Base-by-base conservation (phyloP, 2,113 vertebrate species). In the Vulpes lagopus region DNA sequence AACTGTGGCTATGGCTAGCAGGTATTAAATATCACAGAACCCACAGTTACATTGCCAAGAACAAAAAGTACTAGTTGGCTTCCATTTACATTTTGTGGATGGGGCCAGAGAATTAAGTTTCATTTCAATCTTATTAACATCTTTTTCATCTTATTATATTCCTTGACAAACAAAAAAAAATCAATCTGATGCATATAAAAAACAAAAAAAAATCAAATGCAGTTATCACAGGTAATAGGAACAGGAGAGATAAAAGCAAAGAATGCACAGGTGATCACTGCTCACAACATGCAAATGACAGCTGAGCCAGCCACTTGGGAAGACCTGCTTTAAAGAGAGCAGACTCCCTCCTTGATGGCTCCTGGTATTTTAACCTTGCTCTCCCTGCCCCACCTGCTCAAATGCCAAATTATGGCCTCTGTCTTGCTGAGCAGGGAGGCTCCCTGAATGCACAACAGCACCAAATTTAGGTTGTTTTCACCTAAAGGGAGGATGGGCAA, bases 61-160 rank as follows among this genome's bases (percentile, higher is more conserved):
- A 97, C 59, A 95, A 49, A 23, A 76, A 94, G 59, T 53, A n/a
- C 62, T 32, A 20, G 27, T 0, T 55, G 55, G 69, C 96, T 73
- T 9, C 38, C 32, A 35, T 60, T 60, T 91, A 30, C 3, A 59
- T 73, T 92, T 32, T 57, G 43, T 95, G 27, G 60, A 5, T 0
- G 19, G 73, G n/a, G 16, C n/a, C 53, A 73, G 51, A 76, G 89
- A 64, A 51, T 80, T 60, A 76, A 49, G 84, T 81, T 67, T 81
- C 92, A 87, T 82, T 95, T 71, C 60, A 89, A 76, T 0, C 64
- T 90, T 69, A 78, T 91, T 73, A 89, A 79, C n/a, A 93, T 64
- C 67, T 83, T 90, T 94, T 82, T 89, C 83, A 92, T 51, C 64
- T 53, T 74, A 64, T 0, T 89, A 60, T 64, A 65, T 22, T 92